These are phyloP conservation scores for Sebastes diaconus DNA, from an alignment of 2,797 vertebrate species.

Conservation along the genomic window DNA sequence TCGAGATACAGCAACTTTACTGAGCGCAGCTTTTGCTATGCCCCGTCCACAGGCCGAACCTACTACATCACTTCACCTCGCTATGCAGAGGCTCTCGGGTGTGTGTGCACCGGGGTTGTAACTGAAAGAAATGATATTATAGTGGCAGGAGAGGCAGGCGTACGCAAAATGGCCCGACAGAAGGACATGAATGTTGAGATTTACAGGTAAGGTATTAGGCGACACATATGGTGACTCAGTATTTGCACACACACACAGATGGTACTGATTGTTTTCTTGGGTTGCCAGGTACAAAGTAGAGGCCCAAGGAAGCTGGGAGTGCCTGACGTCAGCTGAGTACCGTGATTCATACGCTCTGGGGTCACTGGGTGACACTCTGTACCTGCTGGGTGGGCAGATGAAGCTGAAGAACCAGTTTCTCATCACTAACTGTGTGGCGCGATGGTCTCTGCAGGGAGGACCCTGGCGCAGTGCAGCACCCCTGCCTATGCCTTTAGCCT, in stretches of 20 bases:
- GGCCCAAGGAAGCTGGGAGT: conserved; percentile 93
- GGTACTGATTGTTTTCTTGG: conserved; percentile 28
- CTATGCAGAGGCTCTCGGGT: conserved; percentile 91
- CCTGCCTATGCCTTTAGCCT: conserved; percentile 91
- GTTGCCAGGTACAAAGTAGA: conserved; percentile 87
- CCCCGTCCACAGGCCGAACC: conserved; percentile 85
- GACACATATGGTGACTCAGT: neutral
- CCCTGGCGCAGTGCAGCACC: conserved; percentile 90
- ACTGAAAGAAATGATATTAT: conserved; percentile 91
- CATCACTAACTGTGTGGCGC: conserved; percentile 93
- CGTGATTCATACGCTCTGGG: conserved; percentile 93
- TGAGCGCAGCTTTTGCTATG: conserved; percentile 93
- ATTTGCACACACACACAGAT: neutral
- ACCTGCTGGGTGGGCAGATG: conserved; percentile 95
- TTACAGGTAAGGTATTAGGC: conserved; percentile 86
- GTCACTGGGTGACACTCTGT: conserved; percentile 86
- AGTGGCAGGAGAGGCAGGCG: conserved; percentile 92
- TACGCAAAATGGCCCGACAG: conserved; percentile 89
- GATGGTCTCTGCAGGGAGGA: conserved; percentile 88
- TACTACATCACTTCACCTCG: conserved; percentile 95
- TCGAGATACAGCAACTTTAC: conserved; percentile 89
- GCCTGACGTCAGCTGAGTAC: conserved; percentile 88
- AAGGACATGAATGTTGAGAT: conserved; percentile 90
- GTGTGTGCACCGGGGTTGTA: conserved; percentile 90
- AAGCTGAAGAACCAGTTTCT: conserved; percentile 92